A percentile compares a stretch with the other conserved stretches of the same genome.
Conservation (phyloP, 2,888 invertebrate species). For the Dynastes grantii region DNA sequence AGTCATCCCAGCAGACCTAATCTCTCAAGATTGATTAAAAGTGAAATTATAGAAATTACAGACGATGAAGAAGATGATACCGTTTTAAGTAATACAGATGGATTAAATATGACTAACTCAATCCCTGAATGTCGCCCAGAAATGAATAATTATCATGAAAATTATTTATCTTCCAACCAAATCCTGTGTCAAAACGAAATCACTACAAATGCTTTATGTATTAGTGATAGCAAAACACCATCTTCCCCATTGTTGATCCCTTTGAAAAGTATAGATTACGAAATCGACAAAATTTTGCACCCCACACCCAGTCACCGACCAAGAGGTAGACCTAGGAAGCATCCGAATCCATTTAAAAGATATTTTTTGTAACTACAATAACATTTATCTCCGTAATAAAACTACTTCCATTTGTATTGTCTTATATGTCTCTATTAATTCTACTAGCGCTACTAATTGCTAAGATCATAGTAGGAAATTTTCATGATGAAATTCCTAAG, state of each 20-base stretch:
- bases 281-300: slow-evolving; percentile 11
- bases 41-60: neutral
- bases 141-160: too few species aligned
- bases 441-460: too few species aligned
- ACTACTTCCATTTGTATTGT: too few species aligned
- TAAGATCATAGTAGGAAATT: too few species aligned
- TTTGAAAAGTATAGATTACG: neutral
- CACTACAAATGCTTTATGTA: neutral
- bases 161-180: neutral
- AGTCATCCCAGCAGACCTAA: neutral
- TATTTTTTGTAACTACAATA: neutral
- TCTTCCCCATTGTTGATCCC: slow-evolving; percentile 13
- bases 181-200: neutral
- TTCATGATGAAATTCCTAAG: neutral
- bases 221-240: neutral
- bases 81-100: too few species aligned
- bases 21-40: neutral
- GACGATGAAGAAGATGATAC: neutral
- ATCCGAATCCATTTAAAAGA: neutral
- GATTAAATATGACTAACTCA: too few species aligned
- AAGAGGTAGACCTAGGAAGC: slow-evolving; percentile 16
- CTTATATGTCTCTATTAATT: too few species aligned
- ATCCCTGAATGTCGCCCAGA: neutral
- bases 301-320: neutral
- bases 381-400: too few species aligned